phyloP scores from a whole-genome alignment of 2,113 vertebrate genomes.

The Podocnemis expansa region DNA sequence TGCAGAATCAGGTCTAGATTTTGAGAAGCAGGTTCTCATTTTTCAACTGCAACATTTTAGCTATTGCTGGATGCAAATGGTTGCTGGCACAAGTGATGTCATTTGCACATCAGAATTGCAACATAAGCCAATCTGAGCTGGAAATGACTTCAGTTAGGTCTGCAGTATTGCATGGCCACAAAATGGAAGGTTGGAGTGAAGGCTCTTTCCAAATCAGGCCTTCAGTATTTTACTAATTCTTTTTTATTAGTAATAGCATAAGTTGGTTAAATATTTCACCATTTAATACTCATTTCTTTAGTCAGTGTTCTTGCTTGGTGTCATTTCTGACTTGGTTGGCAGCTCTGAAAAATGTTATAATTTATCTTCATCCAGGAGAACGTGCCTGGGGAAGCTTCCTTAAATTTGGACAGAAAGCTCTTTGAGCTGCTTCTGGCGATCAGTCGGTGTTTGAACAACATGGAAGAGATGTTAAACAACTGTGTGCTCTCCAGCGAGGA shows the following conservation, averaged over 20 bases:
- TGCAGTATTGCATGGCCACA: neutral
- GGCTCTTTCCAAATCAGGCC: neutral
- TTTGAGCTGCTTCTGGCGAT: slow-evolving; percentile 82
- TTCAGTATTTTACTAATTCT: neutral
- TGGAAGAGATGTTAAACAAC: slow-evolving; percentile 77
- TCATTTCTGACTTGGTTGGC: neutral
- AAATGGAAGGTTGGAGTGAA: neutral
- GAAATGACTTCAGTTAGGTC: neutral
- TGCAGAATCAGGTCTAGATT: neutral
- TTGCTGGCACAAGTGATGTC: neutral
- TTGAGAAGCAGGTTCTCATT: neutral
- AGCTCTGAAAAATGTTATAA: slow-evolving; percentile 3
- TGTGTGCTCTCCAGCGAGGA: slow-evolving; percentile 66
- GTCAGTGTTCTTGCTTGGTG: neutral
- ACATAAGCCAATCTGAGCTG: neutral
- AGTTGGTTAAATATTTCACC: neutral
- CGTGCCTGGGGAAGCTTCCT: slow-evolving; percentile 49
- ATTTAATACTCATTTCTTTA: neutral
- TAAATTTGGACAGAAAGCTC: slow-evolving; percentile 80
- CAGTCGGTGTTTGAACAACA: slow-evolving; percentile 78
- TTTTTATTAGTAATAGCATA: neutral
- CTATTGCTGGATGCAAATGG: neutral
- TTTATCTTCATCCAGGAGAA: slow-evolving; percentile 69
- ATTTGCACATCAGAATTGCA: neutral
- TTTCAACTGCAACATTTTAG: neutral